phyloP scores from a whole-genome alignment of 2,888 invertebrate species.

The Drosophila antonietae region DNA sequence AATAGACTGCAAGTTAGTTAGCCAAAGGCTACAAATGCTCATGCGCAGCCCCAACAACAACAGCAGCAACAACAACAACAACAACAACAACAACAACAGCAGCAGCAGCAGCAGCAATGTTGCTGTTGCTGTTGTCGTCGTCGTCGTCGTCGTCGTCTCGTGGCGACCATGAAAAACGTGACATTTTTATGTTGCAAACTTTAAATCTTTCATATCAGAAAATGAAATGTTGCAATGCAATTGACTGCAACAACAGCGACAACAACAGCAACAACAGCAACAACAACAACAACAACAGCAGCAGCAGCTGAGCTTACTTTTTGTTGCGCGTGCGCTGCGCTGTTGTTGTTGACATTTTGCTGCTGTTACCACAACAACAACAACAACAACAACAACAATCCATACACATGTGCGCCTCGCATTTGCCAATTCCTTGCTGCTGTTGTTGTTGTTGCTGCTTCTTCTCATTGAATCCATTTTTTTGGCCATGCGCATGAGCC shows the following conservation, averaged over 20 bases:
- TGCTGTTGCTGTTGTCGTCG: slow-evolving; percentile 20
- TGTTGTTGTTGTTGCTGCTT: slow-evolving; percentile 18
- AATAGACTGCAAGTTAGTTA: slow-evolving; percentile 77
- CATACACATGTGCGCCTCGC: slow-evolving; percentile 51
- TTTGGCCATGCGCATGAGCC: slow-evolving; percentile 14
- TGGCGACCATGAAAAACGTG: slow-evolving; percentile 85
- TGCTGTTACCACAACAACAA: slow-evolving; percentile 35
- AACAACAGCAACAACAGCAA: slow-evolving; percentile 45
- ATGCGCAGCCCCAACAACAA: slow-evolving; percentile 73
- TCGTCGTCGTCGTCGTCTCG: slow-evolving; percentile 43
- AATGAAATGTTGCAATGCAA: slow-evolving; percentile 79
- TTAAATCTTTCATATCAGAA: slow-evolving; percentile 83
- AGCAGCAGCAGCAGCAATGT: slow-evolving; percentile 39
- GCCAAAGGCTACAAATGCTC: slow-evolving; percentile 69
- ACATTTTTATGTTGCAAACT: slow-evolving; percentile 84
- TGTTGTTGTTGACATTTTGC: slow-evolving; percentile 76
- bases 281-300: slow-evolving; percentile 38
- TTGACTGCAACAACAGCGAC: slow-evolving; percentile 72
- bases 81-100: slow-evolving; percentile 35
- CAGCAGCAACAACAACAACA: slow-evolving; percentile 35
- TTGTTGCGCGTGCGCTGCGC: slow-evolving; percentile 71
- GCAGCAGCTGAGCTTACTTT: slow-evolving; percentile 47
- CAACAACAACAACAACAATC: slow-evolving; percentile 26
- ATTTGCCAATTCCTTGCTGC: slow-evolving; percentile 12
- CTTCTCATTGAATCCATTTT: slow-evolving; percentile 19